Percentiles rank a stretch among this genome's conserved stretches.
These are phyloP conservation scores for Phania funesta DNA, from an alignment of 2,888 invertebrate genomes.

Conservation along the genomic window DNA sequence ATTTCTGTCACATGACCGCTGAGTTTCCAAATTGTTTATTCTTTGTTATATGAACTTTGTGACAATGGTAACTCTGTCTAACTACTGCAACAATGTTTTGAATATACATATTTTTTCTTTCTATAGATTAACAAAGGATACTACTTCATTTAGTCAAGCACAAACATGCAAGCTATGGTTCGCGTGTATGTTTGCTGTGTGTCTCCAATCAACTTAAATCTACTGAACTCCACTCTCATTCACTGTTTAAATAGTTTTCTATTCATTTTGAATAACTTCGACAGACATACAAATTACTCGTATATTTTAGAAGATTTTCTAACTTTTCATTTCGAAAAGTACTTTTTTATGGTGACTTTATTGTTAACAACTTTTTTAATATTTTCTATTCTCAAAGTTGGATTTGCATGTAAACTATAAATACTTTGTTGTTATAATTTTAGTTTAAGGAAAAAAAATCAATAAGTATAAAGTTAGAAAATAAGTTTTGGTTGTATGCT, in stretches of 20 bases:
- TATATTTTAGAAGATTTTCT: not conserved
- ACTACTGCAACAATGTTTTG: not conserved
- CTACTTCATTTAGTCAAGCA: conserved; percentile 6
- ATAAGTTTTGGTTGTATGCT: conserved; percentile 36
- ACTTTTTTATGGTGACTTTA: conserved; percentile 20
- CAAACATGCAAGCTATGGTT: not conserved
- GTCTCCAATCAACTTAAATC: not conserved
- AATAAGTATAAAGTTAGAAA: conserved; percentile 56
- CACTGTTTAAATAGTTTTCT: conserved; percentile 15
- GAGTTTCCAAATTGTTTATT: no score
- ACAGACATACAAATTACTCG: not conserved
- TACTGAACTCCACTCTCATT: not conserved
- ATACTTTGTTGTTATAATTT: conserved; percentile 7
- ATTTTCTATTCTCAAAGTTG: conserved; percentile 22
- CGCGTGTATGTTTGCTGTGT: conserved; percentile 4
- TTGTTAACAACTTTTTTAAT: conserved; percentile 1
- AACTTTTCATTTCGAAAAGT: conserved; percentile 26
- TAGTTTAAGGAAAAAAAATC: conserved; percentile 53
- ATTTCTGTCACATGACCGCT: no score
- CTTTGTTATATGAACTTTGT: not conserved
- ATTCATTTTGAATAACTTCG: conserved; percentile 47
- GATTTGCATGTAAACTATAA: conserved; percentile 46
- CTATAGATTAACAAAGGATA: not conserved
- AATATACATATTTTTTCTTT: not conserved
- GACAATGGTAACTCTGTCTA: not conserved